Conservation (phyloP, 2,888 invertebrate species). For the Scaptomyza flava region DNA sequence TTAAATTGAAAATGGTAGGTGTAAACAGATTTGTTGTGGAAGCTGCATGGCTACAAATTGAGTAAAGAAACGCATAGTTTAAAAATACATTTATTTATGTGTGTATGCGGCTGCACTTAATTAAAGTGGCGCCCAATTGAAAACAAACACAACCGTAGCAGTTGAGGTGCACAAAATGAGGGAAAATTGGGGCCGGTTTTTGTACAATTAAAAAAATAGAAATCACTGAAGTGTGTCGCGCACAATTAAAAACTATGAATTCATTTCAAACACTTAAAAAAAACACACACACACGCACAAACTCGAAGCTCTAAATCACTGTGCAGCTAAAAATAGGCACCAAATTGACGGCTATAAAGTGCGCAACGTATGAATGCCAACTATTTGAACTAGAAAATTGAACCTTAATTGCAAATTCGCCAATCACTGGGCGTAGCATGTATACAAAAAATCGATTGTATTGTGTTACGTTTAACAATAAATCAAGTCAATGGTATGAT, state of each 20-base stretch:
- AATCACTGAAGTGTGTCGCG: conserved; percentile 74
- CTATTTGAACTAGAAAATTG: conserved; percentile 72
- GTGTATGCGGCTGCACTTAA: conserved; percentile 54
- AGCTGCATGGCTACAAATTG: conserved; percentile 59
- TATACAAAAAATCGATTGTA: conserved; percentile 54
- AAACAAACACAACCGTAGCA: conserved; percentile 34
- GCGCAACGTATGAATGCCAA: conserved; percentile 48
- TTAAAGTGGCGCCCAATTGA: conserved; percentile 62
- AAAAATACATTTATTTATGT: conserved; percentile 44
- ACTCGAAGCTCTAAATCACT: conserved; percentile 41
- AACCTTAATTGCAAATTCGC: conserved; percentile 66
- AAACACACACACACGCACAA: background rate
- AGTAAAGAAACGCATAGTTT: conserved; percentile 60
- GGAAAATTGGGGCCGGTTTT: conserved; percentile 33
- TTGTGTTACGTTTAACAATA: conserved; percentile 27
- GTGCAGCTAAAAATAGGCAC: conserved; percentile 44
- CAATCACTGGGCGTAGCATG: conserved; percentile 33
- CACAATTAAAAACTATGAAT: conserved; percentile 67
- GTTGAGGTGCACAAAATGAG: conserved; percentile 24
- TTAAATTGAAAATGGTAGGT: conserved; percentile 47
- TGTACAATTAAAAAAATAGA: conserved; percentile 38
- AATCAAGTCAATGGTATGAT: conserved; percentile 23
- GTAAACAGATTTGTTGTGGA: conserved; percentile 72
- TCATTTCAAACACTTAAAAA: conserved; percentile 40
- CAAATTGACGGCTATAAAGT: conserved; percentile 33